phyloP scores from a whole-genome alignment of 2,113 vertebrate genomes.

The Chloebia gouldiae region DNA sequence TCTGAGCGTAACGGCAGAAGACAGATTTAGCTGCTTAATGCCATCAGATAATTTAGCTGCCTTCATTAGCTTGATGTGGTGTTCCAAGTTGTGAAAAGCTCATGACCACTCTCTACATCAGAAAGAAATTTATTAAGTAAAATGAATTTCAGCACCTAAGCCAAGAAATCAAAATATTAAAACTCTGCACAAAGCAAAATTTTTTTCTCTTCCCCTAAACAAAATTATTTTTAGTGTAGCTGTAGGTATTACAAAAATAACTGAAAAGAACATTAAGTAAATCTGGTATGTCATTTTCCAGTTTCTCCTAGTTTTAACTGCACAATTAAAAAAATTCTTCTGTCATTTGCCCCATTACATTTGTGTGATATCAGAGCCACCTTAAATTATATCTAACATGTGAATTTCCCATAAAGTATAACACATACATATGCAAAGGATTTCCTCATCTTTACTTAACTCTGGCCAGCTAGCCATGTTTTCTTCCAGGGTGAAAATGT shows the following conservation, averaged over 20 bases:
- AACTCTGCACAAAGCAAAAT: neutral
- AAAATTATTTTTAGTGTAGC: neutral
- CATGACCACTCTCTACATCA: neutral
- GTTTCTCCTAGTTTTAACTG: neutral
- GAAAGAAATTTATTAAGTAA: neutral
- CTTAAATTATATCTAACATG: slow-evolving; percentile 2
- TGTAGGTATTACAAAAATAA: neutral
- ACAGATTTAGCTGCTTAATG: neutral
- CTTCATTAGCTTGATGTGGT: neutral
- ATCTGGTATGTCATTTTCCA: neutral
- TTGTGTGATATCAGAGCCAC: neutral
- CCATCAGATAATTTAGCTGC: neutral
- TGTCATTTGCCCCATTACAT: neutral
- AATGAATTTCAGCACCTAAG: neutral
- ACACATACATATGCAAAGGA: neutral
- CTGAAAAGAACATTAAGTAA: neutral
- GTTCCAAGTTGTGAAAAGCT: neutral
- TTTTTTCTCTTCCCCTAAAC: neutral
- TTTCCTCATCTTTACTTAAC: slow-evolving; percentile 47
- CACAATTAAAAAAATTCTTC: neutral
- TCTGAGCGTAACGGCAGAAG: neutral
- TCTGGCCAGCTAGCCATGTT: slow-evolving; percentile 6
- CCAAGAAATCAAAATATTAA: neutral
- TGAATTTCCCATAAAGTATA: neutral
- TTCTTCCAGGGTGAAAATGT: slow-evolving; percentile 17